Evolutionary conservation across 1,140 invertebrate species (phyloP).

Genomic region (Bicyclus anynana): DNA sequence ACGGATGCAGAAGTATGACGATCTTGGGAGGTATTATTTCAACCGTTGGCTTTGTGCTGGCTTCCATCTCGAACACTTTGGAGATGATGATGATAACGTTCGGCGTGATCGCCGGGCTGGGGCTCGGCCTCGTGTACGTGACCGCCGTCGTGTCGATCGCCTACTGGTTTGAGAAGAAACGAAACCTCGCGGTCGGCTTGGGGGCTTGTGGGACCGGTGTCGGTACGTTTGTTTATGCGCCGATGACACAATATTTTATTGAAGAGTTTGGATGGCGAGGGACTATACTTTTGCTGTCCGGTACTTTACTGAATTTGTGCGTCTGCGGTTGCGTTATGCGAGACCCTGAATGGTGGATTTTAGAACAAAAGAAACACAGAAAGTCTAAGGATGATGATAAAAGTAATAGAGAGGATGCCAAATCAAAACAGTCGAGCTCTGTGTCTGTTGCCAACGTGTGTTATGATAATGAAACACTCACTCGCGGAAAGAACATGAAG

Average conservation of each 20-base stretch:
- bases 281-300: slow-evolving; percentile 88
- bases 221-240: slow-evolving; percentile 91
- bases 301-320: slow-evolving; percentile 91
- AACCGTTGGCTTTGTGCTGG: slow-evolving; percentile 87
- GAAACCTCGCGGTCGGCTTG: slow-evolving; percentile 94
- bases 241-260: slow-evolving; percentile 86
- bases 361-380: slow-evolving; percentile 78
- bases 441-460: slow-evolving; percentile 57
- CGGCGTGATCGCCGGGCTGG: slow-evolving; percentile 90
- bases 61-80: slow-evolving; percentile 84
- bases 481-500: slow-evolving; percentile 51
- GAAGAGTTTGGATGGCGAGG: slow-evolving; percentile 91
- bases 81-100: slow-evolving; percentile 91
- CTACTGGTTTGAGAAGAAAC: slow-evolving; percentile 96
- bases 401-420: slow-evolving; percentile 40
- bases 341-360: slow-evolving; percentile 87
- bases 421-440: slow-evolving; percentile 63
- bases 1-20: slow-evolving; percentile 90
- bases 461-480: slow-evolving; percentile 32
- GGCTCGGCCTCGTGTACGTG: slow-evolving; percentile 91
- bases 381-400: slow-evolving; percentile 34
- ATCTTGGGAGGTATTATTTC: slow-evolving; percentile 88
- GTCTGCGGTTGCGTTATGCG: slow-evolving; percentile 93
- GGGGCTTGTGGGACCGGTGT: slow-evolving; percentile 93
- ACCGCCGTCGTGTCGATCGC: slow-evolving; percentile 95